Evolutionary conservation across 2,113 vertebrate genomes (phyloP), one percentile per base, ranked within the genome.

Genomic region (Malurus alboscapulatus): DNA sequence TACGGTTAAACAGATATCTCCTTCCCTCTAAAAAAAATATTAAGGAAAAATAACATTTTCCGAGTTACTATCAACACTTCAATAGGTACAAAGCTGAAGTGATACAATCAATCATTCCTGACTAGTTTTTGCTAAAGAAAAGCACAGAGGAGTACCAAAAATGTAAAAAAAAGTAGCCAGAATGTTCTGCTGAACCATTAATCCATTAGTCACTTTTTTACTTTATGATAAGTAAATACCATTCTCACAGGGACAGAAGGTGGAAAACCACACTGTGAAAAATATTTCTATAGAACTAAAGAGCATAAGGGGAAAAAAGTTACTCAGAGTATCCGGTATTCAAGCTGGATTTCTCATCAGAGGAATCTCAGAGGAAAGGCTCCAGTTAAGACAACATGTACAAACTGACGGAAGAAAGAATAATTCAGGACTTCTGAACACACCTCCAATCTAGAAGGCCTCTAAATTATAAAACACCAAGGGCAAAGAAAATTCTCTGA

Each of bases 21-120:
- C 24, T 12, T 42, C 17, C 1, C 4, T 38, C 54, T 58, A 51
- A 6, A 48, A 77, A n/a, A 74, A 66, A 63, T 53, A 48, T 9
- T 73, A 84, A 57, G 63, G 65, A 27, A 84, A 93, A 96, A n/a
- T 36, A 89, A 42, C n/a, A 76, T 91, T 95, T 27, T 91, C 30
- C 19, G 59, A 80, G 50, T 86, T 78, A 58, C 34, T 74, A 6
- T 42, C 10, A 71, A 24, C 47, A 34, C 26, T 74, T 90, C 44
- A 8, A 63, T 9, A 66, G 15, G 20, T 54, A 58, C 7, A 67
- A 86, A 86, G 16, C 47, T 54, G 30, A 80, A 67, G 34, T 27
- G 26, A 69, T 48, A 51, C 38, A 63, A 59, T 29, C 19, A 38
- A 10, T 34, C 9, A 57, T 55, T 89, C 20, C 36, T 7, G 1